phyloP scores from a whole-genome alignment of 1,140 invertebrate genomes.

The Cryptotermes secundus region DNA sequence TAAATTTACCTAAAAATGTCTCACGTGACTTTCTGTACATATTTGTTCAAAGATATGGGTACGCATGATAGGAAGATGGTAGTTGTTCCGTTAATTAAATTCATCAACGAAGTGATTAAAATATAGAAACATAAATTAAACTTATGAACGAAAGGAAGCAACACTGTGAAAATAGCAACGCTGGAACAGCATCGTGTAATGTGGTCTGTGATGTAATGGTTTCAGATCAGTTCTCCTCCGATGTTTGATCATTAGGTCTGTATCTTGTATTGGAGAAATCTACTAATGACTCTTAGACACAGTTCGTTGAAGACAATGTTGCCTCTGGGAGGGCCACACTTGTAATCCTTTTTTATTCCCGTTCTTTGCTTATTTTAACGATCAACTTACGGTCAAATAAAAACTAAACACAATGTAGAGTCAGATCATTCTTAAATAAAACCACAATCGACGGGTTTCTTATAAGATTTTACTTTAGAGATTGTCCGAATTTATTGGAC shows the following conservation, averaged over 20 bases:
- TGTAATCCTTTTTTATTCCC: background rate
- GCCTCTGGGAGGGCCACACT: background rate
- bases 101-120: no score
- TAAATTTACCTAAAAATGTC: no score
- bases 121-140: no score
- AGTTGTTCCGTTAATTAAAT: no score
- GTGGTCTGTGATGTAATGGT: background rate
- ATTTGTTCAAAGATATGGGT: no score
- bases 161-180: no score
- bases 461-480: background rate
- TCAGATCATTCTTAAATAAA: background rate
- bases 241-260: background rate
- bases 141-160: no score
- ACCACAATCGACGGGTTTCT: background rate
- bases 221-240: background rate
- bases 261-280: conserved; percentile 16
- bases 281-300: background rate
- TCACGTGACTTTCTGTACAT: no score
- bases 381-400: background rate
- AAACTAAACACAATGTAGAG: background rate
- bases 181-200: background rate
- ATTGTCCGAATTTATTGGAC: conserved; percentile 17
- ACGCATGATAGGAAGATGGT: no score
- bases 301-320: background rate
- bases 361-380: conserved; percentile 7